These are phyloP conservation scores for Agrotis exclamationis DNA, from an alignment of 2,888 invertebrate genomes.

Conservation along the genomic window DNA sequence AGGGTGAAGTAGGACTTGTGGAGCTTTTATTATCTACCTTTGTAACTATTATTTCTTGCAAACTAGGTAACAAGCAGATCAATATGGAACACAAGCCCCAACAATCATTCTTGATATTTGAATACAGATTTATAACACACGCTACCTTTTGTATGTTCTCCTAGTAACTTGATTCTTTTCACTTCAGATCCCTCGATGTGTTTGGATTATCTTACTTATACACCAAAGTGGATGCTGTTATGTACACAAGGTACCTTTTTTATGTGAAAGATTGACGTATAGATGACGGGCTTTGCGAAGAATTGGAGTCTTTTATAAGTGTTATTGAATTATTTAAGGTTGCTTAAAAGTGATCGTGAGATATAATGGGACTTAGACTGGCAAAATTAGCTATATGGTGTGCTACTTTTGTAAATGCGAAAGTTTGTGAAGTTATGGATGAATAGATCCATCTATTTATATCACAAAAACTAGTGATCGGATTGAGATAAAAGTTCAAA, in stretches of 20 bases:
- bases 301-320: not conserved
- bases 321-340: not conserved
- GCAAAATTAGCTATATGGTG: too few species aligned
- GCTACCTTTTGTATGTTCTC: not conserved
- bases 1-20: too few species aligned
- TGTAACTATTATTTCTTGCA: not conserved
- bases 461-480: too few species aligned
- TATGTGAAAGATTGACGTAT: not conserved
- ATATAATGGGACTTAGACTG: too few species aligned
- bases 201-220: conserved; percentile 26
- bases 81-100: conserved; percentile 7
- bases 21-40: too few species aligned
- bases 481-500: too few species aligned
- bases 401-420: too few species aligned
- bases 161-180: conserved; percentile 40
- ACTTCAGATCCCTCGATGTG: conserved; percentile 18
- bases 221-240: conserved; percentile 17
- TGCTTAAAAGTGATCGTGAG: too few species aligned
- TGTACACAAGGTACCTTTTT: conserved; percentile 22
- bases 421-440: too few species aligned
- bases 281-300: conserved; percentile 20
- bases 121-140: conserved; percentile 35
- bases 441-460: too few species aligned
- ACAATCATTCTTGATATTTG: conserved; percentile 33
- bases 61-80: conserved; percentile 13